Evolutionary conservation across 1,140 invertebrate species (phyloP).

Genomic region (Tetragonula clypearis): DNA sequence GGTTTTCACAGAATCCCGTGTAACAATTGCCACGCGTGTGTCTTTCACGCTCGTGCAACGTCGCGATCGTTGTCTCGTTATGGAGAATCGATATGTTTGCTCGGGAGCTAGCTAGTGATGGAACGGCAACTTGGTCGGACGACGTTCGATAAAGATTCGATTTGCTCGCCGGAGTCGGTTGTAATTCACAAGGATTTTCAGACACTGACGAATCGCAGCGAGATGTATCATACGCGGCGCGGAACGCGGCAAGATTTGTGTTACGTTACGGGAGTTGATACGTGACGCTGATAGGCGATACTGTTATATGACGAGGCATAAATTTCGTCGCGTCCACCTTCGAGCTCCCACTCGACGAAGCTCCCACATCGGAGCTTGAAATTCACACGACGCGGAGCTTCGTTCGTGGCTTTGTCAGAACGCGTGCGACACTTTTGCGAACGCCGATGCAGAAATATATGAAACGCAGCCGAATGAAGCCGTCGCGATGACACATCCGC

Average conservation of each 20-base stretch:
- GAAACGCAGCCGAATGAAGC: not conserved
- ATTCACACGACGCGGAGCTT: not conserved
- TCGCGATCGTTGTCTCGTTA: not conserved
- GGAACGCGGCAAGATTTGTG: constrained; percentile 29
- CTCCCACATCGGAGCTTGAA: not conserved
- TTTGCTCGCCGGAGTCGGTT: not conserved
- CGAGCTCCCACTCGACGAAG: not conserved
- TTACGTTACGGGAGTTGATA: constrained; percentile 24
- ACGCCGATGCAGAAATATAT: not conserved
- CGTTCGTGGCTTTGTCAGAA: not conserved
- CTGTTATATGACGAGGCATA: constrained; percentile 25
- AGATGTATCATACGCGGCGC: constrained; percentile 30
- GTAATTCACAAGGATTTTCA: not conserved
- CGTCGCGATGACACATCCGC: not conserved
- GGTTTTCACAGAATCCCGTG: constrained; percentile 29
- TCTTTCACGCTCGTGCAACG: not conserved
- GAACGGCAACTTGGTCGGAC: not conserved
- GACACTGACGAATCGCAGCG: constrained; percentile 27
- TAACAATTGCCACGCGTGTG: constrained; percentile 14
- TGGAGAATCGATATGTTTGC: not conserved
- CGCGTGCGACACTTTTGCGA: not conserved
- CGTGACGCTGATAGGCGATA: constrained; percentile 11
- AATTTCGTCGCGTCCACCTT: constrained; percentile 26
- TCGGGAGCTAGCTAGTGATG: not conserved
- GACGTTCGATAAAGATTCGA: not conserved